Conservation (phyloP, 2,888 invertebrate genomes). For the Coelopa pilipes region DNA sequence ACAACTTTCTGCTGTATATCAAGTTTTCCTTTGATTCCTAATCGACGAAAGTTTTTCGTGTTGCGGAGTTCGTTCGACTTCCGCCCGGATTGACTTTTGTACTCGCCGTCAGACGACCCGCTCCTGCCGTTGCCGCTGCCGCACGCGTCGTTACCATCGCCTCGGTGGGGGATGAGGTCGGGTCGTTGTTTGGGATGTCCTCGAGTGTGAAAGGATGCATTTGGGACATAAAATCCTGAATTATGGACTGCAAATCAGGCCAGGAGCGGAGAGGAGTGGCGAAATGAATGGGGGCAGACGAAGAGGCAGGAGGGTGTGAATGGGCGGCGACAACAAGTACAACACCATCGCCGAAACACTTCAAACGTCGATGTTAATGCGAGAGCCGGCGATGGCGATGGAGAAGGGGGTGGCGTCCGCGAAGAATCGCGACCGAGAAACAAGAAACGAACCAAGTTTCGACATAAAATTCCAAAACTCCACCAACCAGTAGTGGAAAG, state of each 20-base stretch:
- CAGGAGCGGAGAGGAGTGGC: not conserved
- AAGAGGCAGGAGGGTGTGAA: not conserved
- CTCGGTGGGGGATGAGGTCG: too few relatives aligned
- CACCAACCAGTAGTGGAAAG: not conserved
- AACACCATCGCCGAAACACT: not conserved
- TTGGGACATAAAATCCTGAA: slow-evolving; percentile 6
- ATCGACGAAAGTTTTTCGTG: not conserved
- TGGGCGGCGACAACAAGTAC: not conserved
- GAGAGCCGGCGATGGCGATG: not conserved
- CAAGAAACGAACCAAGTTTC: slow-evolving; percentile 4
- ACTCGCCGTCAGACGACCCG: too few relatives aligned
- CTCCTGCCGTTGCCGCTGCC: too few relatives aligned
- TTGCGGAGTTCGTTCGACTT: too few relatives aligned
- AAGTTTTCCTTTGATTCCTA: not conserved
- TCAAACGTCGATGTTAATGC: not conserved
- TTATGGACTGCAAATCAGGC: not conserved
- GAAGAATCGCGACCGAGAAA: not conserved
- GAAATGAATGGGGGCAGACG: not conserved
- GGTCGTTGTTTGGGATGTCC: too few relatives aligned
- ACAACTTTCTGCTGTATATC: not conserved
- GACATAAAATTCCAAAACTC: slow-evolving; percentile 9
- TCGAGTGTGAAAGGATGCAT: slow-evolving; percentile 9
- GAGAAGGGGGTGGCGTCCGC: too few relatives aligned
- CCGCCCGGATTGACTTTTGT: too few relatives aligned
- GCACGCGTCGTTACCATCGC: too few relatives aligned